Evolutionary conservation across 2,797 vertebrate genomes (phyloP), one percentile per base, ranked within the genome.

Genomic region (Pipistrellus nathusii): DNA sequence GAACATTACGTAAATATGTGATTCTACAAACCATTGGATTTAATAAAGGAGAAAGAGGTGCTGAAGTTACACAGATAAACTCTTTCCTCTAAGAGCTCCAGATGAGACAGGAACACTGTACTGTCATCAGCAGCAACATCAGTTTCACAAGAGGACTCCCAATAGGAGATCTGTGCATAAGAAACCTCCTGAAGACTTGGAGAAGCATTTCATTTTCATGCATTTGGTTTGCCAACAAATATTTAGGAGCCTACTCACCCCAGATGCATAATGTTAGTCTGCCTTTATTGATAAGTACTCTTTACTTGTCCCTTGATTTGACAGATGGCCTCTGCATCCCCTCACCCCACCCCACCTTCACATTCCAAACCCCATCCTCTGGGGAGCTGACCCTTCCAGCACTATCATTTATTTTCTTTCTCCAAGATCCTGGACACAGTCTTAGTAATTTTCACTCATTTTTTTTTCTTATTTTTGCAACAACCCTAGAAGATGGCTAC

Each of bases 221-320:
- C 2, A 3, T 94, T 71, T 86, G 32, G 46, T 27, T 78, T 73
- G 75, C 48, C 77, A 88, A 44, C 64, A 38, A 85, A 85, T 66
- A 72, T 46, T 66, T 77, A 72, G 73, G 41, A 78, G 25, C 46
- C 11, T 46, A 13, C 17, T 30, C 44, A 55, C 8, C 23, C 14
- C 32, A 68, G 55, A 38, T 32, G 4, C 11, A 46, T 35, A 76
- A 77, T 81, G 41, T 62, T 44, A 62, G 10, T 23, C 21, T 25
- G 25, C 17, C 5, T 77, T 85, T 88, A 48, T 30, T 66, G 30
- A 27, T 35, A 71, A 71, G 27, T 68, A 35, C 38, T 57, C 21
- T 59, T 87, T 8, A 82, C 23, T 78, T 48, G 44, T 82, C 30
- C n/a, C 93, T 92, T 86, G 13, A 48, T 46, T 68, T 91, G 32